Percentiles rank a stretch among this genome's conserved stretches.
Conservation (phyloP, 2,797 vertebrate species). For the Sparidentex hasta region DNA sequence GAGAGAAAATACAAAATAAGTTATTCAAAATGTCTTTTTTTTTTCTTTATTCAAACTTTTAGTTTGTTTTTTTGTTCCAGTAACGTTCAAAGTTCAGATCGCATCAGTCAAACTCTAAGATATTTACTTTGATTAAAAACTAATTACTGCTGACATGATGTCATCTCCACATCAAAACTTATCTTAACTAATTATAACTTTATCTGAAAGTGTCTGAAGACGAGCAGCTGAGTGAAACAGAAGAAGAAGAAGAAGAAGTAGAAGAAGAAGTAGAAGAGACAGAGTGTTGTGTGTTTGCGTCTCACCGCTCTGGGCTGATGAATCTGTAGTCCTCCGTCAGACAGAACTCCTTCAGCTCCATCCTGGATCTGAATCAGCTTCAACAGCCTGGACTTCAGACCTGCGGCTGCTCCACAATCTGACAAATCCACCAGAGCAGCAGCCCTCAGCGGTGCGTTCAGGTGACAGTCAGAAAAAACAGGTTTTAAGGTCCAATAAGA, state of each 20-base stretch:
- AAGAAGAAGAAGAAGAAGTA: too few relatives aligned
- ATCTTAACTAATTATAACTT: not conserved
- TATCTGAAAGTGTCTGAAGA: not conserved
- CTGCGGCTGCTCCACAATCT: not conserved
- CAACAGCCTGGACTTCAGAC: not conserved
- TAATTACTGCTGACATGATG: too few relatives aligned
- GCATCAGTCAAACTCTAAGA: too few relatives aligned
- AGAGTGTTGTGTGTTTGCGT: not conserved
- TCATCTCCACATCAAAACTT: too few relatives aligned
- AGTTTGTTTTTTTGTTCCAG: not conserved
- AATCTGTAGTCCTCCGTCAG: slow-evolving; percentile 16
- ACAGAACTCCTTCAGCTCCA: slow-evolving; percentile 64
- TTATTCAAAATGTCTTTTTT: not conserved
- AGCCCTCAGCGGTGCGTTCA: slow-evolving; percentile 8
- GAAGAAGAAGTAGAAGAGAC: too few relatives aligned
- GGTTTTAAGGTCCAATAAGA: slow-evolving; percentile 1
- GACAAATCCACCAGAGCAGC: not conserved
- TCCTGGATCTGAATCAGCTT: slow-evolving; percentile 23
- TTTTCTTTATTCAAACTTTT: not conserved
- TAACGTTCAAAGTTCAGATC: not conserved
- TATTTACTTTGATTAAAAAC: not conserved
- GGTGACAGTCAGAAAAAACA: not conserved
- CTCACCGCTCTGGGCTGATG: slow-evolving; percentile 52
- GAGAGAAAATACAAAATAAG: too few relatives aligned
- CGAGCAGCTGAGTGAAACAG: not conserved